Evolutionary conservation across 1,140 invertebrate species (phyloP).

Genomic region (Aphidius gifuensis): DNA sequence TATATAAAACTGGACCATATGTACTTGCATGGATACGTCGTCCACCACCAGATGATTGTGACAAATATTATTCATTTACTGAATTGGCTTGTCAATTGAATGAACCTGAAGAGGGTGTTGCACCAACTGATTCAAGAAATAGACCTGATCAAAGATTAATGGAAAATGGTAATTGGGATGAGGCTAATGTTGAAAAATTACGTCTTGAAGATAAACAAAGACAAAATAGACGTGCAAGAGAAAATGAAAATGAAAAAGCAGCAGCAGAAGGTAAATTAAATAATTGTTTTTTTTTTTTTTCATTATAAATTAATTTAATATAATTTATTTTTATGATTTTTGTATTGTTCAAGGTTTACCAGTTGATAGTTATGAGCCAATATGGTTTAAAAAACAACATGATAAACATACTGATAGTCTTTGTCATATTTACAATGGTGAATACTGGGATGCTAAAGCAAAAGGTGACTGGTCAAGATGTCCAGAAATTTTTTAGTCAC

Average conservation of each 20-base stretch:
- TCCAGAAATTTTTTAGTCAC: slow-evolving; percentile 85
- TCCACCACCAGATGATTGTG: slow-evolving; percentile 66
- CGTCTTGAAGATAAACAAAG: slow-evolving; percentile 95
- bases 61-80: slow-evolving; percentile 92
- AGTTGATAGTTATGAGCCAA: slow-evolving; percentile 74
- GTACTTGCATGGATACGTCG: slow-evolving; percentile 83
- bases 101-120: slow-evolving; percentile 87
- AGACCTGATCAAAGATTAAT: slow-evolving; percentile 96
- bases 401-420: slow-evolving; percentile 77
- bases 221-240: slow-evolving; percentile 66
- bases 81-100: slow-evolving; percentile 93
- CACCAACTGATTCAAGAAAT: slow-evolving; percentile 91
- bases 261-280: slow-evolving; percentile 62
- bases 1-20: slow-evolving; percentile 87
- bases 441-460: slow-evolving; percentile 92
- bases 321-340: slow-evolving; percentile 9
- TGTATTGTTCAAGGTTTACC: slow-evolving; percentile 62
- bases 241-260: slow-evolving; percentile 77
- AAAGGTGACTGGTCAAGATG: slow-evolving; percentile 86
- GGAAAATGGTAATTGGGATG: slow-evolving; percentile 95
- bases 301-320: not conserved
- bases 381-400: slow-evolving; percentile 87
- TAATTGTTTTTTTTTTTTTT: slow-evolving; percentile 10
- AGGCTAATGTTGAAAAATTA: slow-evolving; percentile 89
- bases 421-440: slow-evolving; percentile 80